Conservation (phyloP, 2,113 vertebrate genomes). For the Trinectes maculatus region DNA sequence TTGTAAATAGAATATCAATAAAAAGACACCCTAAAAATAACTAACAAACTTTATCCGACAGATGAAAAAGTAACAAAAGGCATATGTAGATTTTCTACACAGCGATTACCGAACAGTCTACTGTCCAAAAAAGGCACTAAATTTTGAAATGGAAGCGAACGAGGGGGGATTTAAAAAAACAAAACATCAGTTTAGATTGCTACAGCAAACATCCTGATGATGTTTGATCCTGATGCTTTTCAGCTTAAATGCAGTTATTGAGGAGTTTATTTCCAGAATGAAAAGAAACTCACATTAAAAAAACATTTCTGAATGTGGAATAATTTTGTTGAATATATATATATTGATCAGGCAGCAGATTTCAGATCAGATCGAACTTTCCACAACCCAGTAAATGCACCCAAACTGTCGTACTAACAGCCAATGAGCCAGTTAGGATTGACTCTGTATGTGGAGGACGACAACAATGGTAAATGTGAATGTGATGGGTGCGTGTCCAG, state of each 20-base stretch:
- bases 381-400: background rate
- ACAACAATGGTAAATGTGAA: background rate
- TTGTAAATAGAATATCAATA: conserved; percentile 99
- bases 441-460: background rate
- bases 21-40: conserved; percentile 96
- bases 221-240: conserved; percentile 67
- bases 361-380: conserved; percentile 20
- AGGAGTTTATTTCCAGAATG: conserved; percentile 61
- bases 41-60: conserved; percentile 87
- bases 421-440: background rate
- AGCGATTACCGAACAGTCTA: conserved; percentile 99
- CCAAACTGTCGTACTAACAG: background rate
- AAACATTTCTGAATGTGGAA: too few relatives aligned
- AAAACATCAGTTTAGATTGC: conserved; percentile 81
- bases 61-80: conserved; percentile 95
- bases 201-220: conserved; percentile 69
- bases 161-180: conserved; percentile 79
- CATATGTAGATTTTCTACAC: conserved; percentile 92
- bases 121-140: conserved; percentile 99
- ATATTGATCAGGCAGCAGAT: conserved; percentile 13
- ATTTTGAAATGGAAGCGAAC: conserved; percentile 94
- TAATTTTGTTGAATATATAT: too few relatives aligned
- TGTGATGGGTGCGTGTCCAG: background rate
- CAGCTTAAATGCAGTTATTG: conserved; percentile 65
- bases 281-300: conserved; percentile 24